A percentile compares a stretch with the other conserved stretches of the same genome.
These are phyloP conservation scores for Andricus curvator DNA, from an alignment of 2,888 invertebrate genomes.

Conservation along the genomic window DNA sequence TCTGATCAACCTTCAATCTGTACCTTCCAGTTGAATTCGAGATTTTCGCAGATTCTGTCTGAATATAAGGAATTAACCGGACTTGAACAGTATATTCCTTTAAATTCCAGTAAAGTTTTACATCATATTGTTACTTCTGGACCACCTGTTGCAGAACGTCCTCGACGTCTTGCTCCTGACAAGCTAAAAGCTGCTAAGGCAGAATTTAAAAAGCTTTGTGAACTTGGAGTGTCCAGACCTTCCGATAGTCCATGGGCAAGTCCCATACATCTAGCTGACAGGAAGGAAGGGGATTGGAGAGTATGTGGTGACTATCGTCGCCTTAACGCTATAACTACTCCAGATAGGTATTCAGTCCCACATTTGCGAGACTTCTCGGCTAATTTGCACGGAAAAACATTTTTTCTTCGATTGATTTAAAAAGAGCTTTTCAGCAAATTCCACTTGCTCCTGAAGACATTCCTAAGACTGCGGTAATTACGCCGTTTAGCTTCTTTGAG, in stretches of 20 bases:
- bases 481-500: slow-evolving; percentile 40
- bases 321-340: neutral
- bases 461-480: slow-evolving; percentile 36
- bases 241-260: slow-evolving; percentile 8
- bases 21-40: neutral
- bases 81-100: neutral
- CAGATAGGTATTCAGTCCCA: neutral
- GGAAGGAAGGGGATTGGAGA: too few relatives aligned
- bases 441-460: slow-evolving; percentile 38
- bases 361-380: neutral
- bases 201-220: neutral
- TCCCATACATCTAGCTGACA: neutral
- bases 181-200: slow-evolving; percentile 1
- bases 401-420: too few relatives aligned
- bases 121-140: neutral
- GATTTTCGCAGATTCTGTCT: neutral
- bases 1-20: neutral
- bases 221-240: neutral
- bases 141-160: neutral
- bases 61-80: neutral
- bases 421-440: too few relatives aligned
- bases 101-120: neutral
- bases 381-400: too few relatives aligned
- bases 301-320: too few relatives aligned
- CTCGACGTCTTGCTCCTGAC: neutral